Base-by-base conservation (phyloP, 2,113 vertebrate genomes). In the Gavialis gangeticus region DNA sequence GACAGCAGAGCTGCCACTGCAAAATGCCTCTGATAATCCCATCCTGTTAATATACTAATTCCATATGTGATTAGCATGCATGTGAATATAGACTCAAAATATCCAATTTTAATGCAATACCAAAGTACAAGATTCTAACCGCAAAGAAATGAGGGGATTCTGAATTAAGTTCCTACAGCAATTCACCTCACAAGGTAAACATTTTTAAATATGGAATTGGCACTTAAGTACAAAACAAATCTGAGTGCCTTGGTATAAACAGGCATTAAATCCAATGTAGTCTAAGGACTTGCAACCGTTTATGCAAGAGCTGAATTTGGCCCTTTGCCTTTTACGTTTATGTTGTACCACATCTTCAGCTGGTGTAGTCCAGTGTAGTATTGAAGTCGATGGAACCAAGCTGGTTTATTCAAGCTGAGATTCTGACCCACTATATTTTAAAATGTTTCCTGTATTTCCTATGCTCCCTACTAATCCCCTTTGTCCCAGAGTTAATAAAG, bases 121-220 rank as follows among this genome's bases (percentile, higher is more conserved):
- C 59, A 1, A 92, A 95, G 88, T 93, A 85, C 88, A 92, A 84
- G 93, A 87, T 91, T 92, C 84, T 85, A 57, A 30, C 19, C 16
- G 5, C 60, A 75, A 82, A 62, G 59, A 37, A 37, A 13, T 69
- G 30, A 46, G 34, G 34, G 37, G 7, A 46, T 30, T 30, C 17
- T 10, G 66, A 67, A 67, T 71, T 37, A 24, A 21, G 92, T 95
- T 97, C 59, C 92, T 91, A 96, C 91, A 76, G 91, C 88, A 96
- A 96, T 92, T 0, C 1, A 46, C 10, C 92, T 91, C n/a, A 59
- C 59, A 85, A 79, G 89, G 92, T 93, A 92, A 93, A 94, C 95
- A 95, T 94, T 95, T 80, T 28, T 95, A 94, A 92, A 94, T 83
- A 87, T 57, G 66, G 91, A 93, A 95, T 85, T 0, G 18, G 58